Percentiles rank a stretch among this genome's conserved stretches.
Evolutionary conservation across 2,888 invertebrate genomes (phyloP).

Genomic region (Drosophila colorata): DNA sequence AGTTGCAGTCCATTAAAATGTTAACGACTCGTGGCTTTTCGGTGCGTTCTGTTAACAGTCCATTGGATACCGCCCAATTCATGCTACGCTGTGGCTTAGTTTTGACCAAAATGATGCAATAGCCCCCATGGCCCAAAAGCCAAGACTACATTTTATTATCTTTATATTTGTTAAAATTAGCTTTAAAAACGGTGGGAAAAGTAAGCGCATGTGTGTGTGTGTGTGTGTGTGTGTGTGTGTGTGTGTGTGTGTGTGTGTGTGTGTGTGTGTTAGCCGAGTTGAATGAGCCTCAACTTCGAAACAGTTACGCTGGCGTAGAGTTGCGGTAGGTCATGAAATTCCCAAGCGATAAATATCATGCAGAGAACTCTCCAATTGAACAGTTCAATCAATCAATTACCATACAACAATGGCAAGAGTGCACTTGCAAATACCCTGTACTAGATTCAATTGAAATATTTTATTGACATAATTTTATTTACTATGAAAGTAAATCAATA

Average conservation of each 20-base stretch:
- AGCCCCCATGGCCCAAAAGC: background rate
- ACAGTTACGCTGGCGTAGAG: too few species aligned
- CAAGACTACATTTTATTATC: conserved; percentile 22
- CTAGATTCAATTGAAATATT: background rate
- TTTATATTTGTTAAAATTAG: conserved; percentile 33
- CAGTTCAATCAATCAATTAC: too few species aligned
- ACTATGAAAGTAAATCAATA: background rate
- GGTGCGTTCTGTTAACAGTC: conserved; percentile 31
- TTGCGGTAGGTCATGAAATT: conserved; percentile 20
- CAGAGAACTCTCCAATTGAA: background rate
- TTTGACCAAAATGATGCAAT: conserved; percentile 29
- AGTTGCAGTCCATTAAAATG: background rate
- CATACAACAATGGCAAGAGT: too few species aligned
- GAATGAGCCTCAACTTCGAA: too few species aligned
- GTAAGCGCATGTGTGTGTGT: background rate
- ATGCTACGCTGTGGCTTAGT: conserved; percentile 9
- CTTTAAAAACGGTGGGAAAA: conserved; percentile 25
- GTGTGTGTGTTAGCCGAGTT: background rate
- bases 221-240: background rate
- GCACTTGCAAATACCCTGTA: too few species aligned
- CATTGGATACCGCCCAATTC: conserved; percentile 28
- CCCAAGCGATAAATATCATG: background rate
- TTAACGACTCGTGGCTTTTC: conserved; percentile 8
- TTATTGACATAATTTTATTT: conserved; percentile 4
- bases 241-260: background rate